Evolutionary conservation across 2,888 invertebrate genomes (phyloP).

Genomic region (Orthosia gothica): DNA sequence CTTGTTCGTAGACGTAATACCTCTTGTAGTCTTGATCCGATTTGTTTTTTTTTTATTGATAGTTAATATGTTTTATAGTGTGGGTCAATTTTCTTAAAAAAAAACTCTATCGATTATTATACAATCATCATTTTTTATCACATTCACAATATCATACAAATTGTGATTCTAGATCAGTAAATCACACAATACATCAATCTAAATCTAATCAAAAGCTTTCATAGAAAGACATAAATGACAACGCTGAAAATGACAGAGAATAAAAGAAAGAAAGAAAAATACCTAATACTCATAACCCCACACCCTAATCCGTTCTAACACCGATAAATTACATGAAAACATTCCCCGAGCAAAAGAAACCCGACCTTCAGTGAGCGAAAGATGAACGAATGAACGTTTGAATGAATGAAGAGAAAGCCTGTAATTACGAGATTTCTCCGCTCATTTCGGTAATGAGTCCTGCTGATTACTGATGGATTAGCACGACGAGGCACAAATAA

Average conservation of each 20-base stretch:
- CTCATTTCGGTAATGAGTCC: conserved; percentile 64
- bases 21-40: no score
- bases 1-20: no score
- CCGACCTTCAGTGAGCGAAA: conserved; percentile 25
- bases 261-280: conserved; percentile 5
- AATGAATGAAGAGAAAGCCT: conserved; percentile 52
- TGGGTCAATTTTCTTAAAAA: no score
- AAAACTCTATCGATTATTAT: no score
- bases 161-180: neutral
- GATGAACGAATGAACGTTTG: conserved; percentile 24
- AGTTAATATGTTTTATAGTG: no score
- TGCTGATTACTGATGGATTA: conserved; percentile 69
- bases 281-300: conserved; percentile 25
- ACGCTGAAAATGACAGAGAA: neutral
- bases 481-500: conserved; percentile 67
- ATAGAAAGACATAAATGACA: conserved; percentile 5
- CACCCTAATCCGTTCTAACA: conserved; percentile 29
- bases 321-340: conserved; percentile 50
- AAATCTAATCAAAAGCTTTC: neutral
- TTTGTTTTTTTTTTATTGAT: no score
- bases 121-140: no score
- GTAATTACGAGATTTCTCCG: conserved; percentile 67
- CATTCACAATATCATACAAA: no score
- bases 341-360: conserved; percentile 37
- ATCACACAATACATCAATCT: neutral